Evolutionary conservation across 2,113 vertebrate genomes (phyloP).

Genomic region (Carollia perspicillata): DNA sequence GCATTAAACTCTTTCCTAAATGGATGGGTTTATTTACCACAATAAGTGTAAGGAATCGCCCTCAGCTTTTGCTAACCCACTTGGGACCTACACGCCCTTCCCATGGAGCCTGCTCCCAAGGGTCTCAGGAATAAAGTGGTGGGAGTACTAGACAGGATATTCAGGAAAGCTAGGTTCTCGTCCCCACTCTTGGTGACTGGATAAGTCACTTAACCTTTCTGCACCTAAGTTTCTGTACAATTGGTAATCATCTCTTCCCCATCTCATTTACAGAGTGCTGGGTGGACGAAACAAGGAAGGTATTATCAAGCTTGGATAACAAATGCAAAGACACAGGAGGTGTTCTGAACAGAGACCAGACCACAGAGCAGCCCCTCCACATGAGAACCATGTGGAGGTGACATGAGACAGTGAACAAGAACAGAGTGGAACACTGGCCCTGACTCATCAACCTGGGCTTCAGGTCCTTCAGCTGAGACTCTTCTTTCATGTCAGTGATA

Average conservation of each 20-base stretch:
- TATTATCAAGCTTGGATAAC: background rate
- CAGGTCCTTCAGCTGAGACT: background rate
- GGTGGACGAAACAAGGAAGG: background rate
- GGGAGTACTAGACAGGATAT: background rate
- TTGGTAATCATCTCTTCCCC: background rate
- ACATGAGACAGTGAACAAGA: background rate
- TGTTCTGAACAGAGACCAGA: background rate
- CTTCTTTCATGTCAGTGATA: background rate
- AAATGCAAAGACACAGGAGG: background rate
- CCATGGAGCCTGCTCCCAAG: background rate
- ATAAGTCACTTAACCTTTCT: background rate
- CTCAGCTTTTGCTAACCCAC: background rate
- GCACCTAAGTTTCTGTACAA: background rate
- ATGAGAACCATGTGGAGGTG: background rate
- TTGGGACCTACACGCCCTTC: background rate
- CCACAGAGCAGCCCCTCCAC: background rate
- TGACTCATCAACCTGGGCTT: background rate
- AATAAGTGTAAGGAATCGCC: background rate
- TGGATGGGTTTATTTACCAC: background rate
- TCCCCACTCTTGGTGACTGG: background rate
- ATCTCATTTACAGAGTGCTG: background rate
- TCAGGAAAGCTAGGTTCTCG: background rate
- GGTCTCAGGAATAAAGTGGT: background rate
- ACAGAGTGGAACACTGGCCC: background rate
- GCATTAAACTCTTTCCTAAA: constrained; percentile 4